Evolutionary conservation across 2,888 invertebrate genomes (phyloP).

Genomic region (Hymenopus coronatus): DNA sequence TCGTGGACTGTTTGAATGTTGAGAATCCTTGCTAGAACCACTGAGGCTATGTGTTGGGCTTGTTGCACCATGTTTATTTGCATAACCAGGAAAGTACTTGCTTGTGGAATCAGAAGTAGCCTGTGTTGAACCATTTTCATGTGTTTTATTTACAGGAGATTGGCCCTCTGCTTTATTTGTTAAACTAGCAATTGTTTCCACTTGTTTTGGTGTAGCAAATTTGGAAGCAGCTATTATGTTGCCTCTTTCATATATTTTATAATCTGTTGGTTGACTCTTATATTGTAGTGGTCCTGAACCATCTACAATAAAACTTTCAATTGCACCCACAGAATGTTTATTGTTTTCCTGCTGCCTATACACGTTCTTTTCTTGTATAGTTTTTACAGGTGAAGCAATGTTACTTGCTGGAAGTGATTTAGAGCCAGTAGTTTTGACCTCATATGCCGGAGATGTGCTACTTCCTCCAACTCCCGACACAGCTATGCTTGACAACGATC

Average conservation of each 20-base stretch:
- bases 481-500: conserved; percentile 34
- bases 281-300: conserved; percentile 46
- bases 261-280: conserved; percentile 44
- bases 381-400: conserved; percentile 35
- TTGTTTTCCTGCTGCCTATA: conserved; percentile 38
- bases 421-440: conserved; percentile 30
- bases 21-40: conserved; percentile 56
- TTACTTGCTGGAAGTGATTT: conserved; percentile 37
- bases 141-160: neutral
- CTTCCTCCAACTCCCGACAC: conserved; percentile 25
- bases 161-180: conserved; percentile 24
- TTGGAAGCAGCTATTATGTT: conserved; percentile 75
- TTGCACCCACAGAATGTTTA: conserved; percentile 61
- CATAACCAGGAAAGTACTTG: conserved; percentile 14
- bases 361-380: conserved; percentile 27
- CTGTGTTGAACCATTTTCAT: conserved; percentile 1
- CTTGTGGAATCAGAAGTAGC: neutral
- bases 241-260: conserved; percentile 65
- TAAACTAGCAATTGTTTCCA: conserved; percentile 57
- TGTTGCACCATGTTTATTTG: conserved; percentile 41
- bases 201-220: conserved; percentile 72
- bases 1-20: conserved; percentile 48
- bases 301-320: conserved; percentile 63
- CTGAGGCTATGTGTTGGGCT: conserved; percentile 62
- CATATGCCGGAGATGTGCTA: conserved; percentile 25